Evolutionary conservation across 2,888 invertebrate species (phyloP), one percentile per base, ranked within the genome.

Genomic region (Cheiracanthium punctorium): DNA sequence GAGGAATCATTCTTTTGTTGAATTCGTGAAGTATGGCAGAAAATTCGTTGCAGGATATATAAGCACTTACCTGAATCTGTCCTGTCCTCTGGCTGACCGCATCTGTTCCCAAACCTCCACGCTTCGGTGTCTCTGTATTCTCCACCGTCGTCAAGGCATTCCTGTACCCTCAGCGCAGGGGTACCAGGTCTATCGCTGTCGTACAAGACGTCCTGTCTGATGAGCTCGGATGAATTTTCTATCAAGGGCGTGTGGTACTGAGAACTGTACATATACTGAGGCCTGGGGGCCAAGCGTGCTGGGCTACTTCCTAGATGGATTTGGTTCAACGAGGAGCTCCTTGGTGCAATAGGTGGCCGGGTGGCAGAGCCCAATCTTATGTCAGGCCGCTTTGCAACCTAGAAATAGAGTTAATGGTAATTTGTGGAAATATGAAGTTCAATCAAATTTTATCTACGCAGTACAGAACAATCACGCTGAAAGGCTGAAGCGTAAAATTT

Each of bases 321-420:
- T 24, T 48, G 32, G 12, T 43, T 75, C 4, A 64, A 30, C 30
- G 75, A 82, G 37, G 29, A 70, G 37, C 52, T 75, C 14, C 75
- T 73, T 1, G 58, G 58, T 1, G 58, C 24, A 12, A 24, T 58
- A n/a, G 65, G 41, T n/a, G 48, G 37, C n/a, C 14, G 30, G 8
- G 2, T 28, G 7, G 28, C 30, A 41, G 20, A 33, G 24, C 20
- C 20, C 0, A 20, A n/a, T 69, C 70, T 82, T 82, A 82, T 64
- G 79, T 73, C 64, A 79, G 84, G 43, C 79, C 84, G 77, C 79
- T 84, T 84, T 79, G 79, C 48, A 79, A 79, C 84, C 84, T 69
- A 20, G 20, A 58, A 20, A 58, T 8, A 58, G 58, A 58, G 20
- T n/a, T n/a, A n/a, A n/a, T n/a, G n/a, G n/a, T n/a, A n/a, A n/a